Conservation (phyloP, 2,797 vertebrate species). For the Microcaecilia unicolor region DNA sequence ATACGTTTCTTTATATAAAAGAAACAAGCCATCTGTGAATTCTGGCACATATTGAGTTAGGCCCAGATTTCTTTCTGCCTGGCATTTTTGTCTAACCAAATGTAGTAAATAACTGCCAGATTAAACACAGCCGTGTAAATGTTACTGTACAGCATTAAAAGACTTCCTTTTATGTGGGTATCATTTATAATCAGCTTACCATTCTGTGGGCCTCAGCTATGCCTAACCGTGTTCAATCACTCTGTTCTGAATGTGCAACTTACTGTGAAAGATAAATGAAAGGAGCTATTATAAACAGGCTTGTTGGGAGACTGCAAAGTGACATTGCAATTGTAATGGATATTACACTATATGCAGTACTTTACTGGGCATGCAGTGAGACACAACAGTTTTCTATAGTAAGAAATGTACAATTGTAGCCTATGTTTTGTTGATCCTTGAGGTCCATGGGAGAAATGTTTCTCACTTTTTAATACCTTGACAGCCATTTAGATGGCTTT, state of each 20-base stretch:
- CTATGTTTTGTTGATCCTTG: too few relatives aligned
- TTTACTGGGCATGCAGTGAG: neutral
- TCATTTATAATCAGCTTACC: conserved; percentile 21
- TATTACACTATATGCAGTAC: neutral
- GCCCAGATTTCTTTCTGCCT: conserved; percentile 17
- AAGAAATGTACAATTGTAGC: too few relatives aligned
- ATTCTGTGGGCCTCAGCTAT: conserved; percentile 17
- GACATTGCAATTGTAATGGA: conserved; percentile 9
- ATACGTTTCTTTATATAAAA: too few relatives aligned
- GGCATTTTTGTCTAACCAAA: conserved; percentile 28
- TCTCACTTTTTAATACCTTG: too few relatives aligned
- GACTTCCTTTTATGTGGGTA: conserved; percentile 29
- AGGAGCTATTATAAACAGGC: conserved; percentile 19
- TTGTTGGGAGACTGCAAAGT: conserved; percentile 10
- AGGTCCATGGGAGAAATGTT: too few relatives aligned
- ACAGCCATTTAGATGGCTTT: too few relatives aligned
- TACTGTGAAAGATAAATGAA: conserved; percentile 39
- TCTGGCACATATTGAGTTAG: conserved; percentile 31
- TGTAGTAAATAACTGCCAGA: conserved; percentile 46
- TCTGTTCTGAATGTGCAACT: conserved; percentile 25
- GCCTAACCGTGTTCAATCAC: conserved; percentile 20
- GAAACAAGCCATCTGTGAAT: conserved; percentile 45
- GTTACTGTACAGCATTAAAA: conserved; percentile 39
- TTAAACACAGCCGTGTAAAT: conserved; percentile 39
- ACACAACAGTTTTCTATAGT: too few relatives aligned